A percentile compares a stretch with the other conserved stretches of the same genome.
These are phyloP conservation scores for Pseudorasbora parva DNA, from an alignment of 2,113 vertebrate genomes.

Conservation along the genomic window DNA sequence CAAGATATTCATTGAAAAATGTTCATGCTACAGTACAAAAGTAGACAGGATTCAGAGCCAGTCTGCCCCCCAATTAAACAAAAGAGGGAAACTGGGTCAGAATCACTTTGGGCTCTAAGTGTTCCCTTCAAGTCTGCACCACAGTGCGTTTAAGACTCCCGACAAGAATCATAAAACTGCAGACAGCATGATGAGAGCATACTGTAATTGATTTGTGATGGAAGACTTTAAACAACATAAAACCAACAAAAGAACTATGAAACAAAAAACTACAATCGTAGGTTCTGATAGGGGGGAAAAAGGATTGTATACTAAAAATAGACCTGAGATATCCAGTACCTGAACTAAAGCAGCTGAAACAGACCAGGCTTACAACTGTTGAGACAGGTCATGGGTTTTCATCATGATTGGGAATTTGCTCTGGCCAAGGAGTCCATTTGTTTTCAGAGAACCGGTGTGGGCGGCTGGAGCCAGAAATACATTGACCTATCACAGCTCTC, in stretches of 20 bases:
- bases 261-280: not conserved
- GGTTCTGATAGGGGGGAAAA: constrained; percentile 25
- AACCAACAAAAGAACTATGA: not conserved
- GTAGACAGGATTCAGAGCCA: constrained; percentile 15
- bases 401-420: constrained; percentile 66
- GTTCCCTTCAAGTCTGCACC: constrained; percentile 29
- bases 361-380: constrained; percentile 28
- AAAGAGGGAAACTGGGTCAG: constrained; percentile 36
- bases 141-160: constrained; percentile 25
- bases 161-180: constrained; percentile 31
- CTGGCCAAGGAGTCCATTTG: constrained; percentile 49
- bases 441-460: constrained; percentile 41
- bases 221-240: constrained; percentile 37
- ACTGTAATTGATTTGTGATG: constrained; percentile 35
- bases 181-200: constrained; percentile 31
- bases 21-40: constrained; percentile 33
- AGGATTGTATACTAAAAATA: constrained; percentile 44
- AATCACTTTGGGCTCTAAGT: constrained; percentile 35
- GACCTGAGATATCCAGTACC: constrained; percentile 68
- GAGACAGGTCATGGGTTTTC: constrained; percentile 50
- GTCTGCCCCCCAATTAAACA: constrained; percentile 37
- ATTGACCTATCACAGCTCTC: constrained; percentile 41
- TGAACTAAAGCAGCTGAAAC: constrained; percentile 57
- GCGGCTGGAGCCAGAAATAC: constrained; percentile 25
- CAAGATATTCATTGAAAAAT: constrained; percentile 17